Base-by-base conservation (phyloP, 2,113 vertebrate genomes). In the Corynorhinus townsendii region DNA sequence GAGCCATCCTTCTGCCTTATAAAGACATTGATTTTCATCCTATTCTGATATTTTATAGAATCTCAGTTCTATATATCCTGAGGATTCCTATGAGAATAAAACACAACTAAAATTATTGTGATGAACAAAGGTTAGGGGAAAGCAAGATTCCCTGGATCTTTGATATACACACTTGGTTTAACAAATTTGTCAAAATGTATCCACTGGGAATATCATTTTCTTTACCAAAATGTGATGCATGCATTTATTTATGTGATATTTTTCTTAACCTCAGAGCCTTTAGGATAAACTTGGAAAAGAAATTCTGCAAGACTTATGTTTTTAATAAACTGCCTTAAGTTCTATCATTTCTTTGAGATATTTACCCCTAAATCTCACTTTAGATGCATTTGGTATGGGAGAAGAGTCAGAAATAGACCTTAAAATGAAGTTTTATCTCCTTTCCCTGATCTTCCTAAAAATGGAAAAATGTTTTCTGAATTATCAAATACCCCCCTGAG, bases 201-300 rank as follows among this genome's bases (percentile, higher is more conserved):
- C 92, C 83, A 90, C 22, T 30, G 90, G 91, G 90, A 49, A 56
- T 95, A 96, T 89, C 69, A 26, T 75, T 88, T 95, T 97, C 47
- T 77, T 92, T 94, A 77, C 12, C 30, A 90, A 76, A 85, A 86
- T 83, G 80, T 59, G 79, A 96, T 86, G 35, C 80, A 76, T 68
- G 83, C 43, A 26, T 96, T 86, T 86, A 90, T 95, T 96, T 96
- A 69, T 97, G 94, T 94, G 28, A 91, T 73, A 79, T 76, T 89
- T 92, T 93, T 56, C 71, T 92, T 69, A 64, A 86, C 62, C 71
- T 79, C 28, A 49, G 62, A 83, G 66, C 47, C 87, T 89, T 73
- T 92, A 94, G 30, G 45, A 86, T 80, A 86, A 69, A 84, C 62
- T 90, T 71, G 35, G 35, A 89, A 97, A 87, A 76, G 54, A 90